phyloP scores from a whole-genome alignment of 2,888 invertebrate species.

The Cephus pygmeus region DNA sequence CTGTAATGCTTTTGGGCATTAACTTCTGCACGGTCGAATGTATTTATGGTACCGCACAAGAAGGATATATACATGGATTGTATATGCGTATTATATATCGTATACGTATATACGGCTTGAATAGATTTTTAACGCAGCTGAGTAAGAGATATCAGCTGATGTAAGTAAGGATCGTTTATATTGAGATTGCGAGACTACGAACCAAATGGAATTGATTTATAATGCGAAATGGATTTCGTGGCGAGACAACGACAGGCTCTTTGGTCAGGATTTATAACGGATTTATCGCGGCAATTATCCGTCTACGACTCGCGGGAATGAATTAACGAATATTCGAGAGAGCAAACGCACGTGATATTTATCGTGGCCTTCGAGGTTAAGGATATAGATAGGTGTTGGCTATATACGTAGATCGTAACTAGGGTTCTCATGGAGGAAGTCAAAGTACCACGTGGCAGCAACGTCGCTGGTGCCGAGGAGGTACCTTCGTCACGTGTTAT shows the following conservation, averaged over 20 bases:
- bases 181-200: background rate
- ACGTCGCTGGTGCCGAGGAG: background rate
- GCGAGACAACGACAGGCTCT: constrained; percentile 46
- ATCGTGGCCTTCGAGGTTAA: background rate
- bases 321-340: constrained; percentile 40
- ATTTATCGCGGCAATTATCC: constrained; percentile 59
- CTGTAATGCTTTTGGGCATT: background rate
- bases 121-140: background rate
- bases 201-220: constrained; percentile 49
- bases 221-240: constrained; percentile 58
- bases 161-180: background rate
- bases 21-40: background rate
- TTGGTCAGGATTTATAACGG: constrained; percentile 52
- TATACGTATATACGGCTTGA: background rate
- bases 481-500: background rate
- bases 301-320: constrained; percentile 38
- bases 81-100: background rate
- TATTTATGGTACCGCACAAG: background rate
- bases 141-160: background rate
- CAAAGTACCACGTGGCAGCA: constrained; percentile 5
- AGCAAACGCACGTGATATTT: constrained; percentile 4
- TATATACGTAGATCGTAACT: background rate
- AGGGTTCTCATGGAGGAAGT: constrained; percentile 1
- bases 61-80: background rate
- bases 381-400: background rate